A percentile compares a stretch with the other conserved stretches of the same genome.
These are phyloP conservation scores for Thunnus thynnus DNA, from an alignment of 2,113 vertebrate species.

Conservation along the genomic window DNA sequence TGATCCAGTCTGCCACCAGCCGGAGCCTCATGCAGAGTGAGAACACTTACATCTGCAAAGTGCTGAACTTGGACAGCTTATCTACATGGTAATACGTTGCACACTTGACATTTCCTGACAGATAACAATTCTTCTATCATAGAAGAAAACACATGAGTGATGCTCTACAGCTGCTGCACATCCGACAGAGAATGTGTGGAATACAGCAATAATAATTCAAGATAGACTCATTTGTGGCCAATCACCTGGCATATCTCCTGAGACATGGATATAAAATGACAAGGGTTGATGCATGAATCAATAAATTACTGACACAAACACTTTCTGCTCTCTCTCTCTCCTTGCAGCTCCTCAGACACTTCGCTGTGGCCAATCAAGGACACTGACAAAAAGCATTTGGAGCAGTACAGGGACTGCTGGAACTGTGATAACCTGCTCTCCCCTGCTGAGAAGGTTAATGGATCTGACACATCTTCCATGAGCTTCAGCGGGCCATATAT, in stretches of 20 bases:
- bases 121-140: not conserved
- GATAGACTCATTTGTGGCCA: not conserved
- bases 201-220: not conserved
- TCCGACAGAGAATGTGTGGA: not conserved
- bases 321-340: not conserved
- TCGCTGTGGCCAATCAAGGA: conserved; percentile 29
- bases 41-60: conserved; percentile 43
- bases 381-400: not conserved
- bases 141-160: not conserved
- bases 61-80: conserved; percentile 33
- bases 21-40: conserved; percentile 32
- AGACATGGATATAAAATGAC: no score
- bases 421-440: not conserved
- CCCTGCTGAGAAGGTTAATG: not conserved
- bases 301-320: not conserved
- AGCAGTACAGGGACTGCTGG: conserved; percentile 42
- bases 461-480: conserved; percentile 17
- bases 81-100: conserved; percentile 58
- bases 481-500: conserved; percentile 79
- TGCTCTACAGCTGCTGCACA: not conserved
- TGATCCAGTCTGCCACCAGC: conserved; percentile 37
- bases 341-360: conserved; percentile 41
- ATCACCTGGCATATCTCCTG: not conserved
- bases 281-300: not conserved
- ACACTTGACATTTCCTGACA: not conserved